Conservation (phyloP, 2,888 invertebrate species). For the Acrobasis repandana region DNA sequence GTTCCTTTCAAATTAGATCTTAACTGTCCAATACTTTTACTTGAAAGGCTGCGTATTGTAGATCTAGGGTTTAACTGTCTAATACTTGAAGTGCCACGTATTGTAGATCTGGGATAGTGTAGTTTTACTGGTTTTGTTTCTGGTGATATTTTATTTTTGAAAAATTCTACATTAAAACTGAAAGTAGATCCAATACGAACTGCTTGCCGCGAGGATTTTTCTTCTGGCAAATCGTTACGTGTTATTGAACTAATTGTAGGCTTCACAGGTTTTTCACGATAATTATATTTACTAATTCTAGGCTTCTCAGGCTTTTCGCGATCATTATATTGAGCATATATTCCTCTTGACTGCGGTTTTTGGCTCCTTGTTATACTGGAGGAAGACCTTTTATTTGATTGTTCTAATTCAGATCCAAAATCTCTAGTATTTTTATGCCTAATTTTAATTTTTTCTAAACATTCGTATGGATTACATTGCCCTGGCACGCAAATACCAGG, state of each 20-base stretch:
- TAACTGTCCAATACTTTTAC: neutral
- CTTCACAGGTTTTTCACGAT: constrained; percentile 17
- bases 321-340: constrained; percentile 26
- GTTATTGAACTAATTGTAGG: neutral
- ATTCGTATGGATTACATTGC: constrained; percentile 43
- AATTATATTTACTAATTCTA: constrained; percentile 18
- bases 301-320: constrained; percentile 8
- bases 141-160: constrained; percentile 33
- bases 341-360: constrained; percentile 26
- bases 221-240: neutral
- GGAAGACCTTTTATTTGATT: constrained; percentile 25
- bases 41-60: neutral
- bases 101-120: neutral
- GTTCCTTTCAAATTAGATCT: constrained; percentile 5
- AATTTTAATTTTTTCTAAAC: constrained; percentile 37
- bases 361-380: constrained; percentile 30
- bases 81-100: neutral
- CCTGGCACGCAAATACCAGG: constrained; percentile 45
- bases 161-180: constrained; percentile 43
- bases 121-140: neutral
- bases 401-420: constrained; percentile 32
- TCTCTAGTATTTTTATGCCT: constrained; percentile 27
- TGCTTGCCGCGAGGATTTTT: constrained; percentile 34
- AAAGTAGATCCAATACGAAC: constrained; percentile 44
- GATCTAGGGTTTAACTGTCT: too few species aligned